phyloP scores from a whole-genome alignment of 2,113 vertebrate genomes.

The Apteryx mantelli region DNA sequence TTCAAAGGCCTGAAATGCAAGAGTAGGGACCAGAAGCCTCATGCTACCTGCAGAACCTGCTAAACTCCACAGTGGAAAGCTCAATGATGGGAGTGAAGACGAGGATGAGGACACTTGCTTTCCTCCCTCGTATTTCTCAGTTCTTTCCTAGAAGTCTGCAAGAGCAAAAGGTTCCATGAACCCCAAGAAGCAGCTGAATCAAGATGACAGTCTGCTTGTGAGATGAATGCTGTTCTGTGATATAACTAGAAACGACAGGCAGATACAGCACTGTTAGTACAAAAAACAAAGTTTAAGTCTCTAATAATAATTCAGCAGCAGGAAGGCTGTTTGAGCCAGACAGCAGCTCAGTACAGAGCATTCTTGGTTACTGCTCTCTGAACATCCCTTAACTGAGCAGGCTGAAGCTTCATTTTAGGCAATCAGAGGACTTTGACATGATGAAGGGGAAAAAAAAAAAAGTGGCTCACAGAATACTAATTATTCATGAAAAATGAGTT shows the following conservation, averaged over 20 bases:
- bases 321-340: neutral
- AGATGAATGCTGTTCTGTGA: neutral
- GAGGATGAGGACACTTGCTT: neutral
- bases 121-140: neutral
- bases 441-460: neutral
- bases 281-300: neutral
- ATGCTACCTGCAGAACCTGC: neutral
- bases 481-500: neutral
- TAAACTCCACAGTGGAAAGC: neutral
- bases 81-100: neutral
- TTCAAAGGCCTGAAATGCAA: neutral
- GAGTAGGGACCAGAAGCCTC: neutral
- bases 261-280: neutral
- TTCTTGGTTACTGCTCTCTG: neutral
- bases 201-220: neutral
- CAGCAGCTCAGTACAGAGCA: neutral
- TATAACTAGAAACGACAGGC: neutral
- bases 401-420: neutral
- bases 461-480: neutral
- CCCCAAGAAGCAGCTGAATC: neutral
- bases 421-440: neutral
- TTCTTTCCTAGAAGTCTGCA: neutral
- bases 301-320: slow-evolving; percentile 9
- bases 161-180: neutral
- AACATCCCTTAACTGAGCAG: neutral